These are phyloP conservation scores for Cathartes aura DNA, from an alignment of 2,113 vertebrate species.

Conservation along the genomic window DNA sequence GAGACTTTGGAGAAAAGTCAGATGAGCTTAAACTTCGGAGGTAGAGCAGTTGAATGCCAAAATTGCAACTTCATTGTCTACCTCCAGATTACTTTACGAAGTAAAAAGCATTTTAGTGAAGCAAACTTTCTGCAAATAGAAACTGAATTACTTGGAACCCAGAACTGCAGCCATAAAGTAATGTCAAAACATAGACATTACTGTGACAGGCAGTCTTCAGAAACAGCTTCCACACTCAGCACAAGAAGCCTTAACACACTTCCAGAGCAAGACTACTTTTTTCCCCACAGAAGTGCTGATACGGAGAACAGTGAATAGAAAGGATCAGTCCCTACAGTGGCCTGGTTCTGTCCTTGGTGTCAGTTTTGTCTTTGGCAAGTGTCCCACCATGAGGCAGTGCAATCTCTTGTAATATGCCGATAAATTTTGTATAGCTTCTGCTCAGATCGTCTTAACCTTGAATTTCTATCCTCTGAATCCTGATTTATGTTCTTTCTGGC, in stretches of 20 bases:
- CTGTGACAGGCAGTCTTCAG: not conserved
- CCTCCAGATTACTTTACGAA: not conserved
- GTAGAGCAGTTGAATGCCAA: not conserved
- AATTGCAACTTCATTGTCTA: not conserved
- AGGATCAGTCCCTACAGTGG: not conserved
- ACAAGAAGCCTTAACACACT: not conserved
- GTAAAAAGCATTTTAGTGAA: not conserved
- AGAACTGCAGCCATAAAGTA: not conserved
- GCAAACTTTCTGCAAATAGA: not conserved
- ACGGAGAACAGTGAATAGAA: accelerated
- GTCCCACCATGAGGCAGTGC: not conserved
- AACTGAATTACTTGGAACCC: not conserved
- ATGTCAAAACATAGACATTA: not conserved
- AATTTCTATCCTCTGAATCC: not conserved
- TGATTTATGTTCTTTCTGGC: not conserved
- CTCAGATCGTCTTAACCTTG: not conserved
- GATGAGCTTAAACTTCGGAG: not conserved
- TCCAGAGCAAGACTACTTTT: not conserved
- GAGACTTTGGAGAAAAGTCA: not conserved
- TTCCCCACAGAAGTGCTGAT: not conserved
- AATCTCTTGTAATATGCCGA: not conserved
- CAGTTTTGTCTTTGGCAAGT: not conserved
- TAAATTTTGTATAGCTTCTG: not conserved
- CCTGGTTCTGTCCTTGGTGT: not conserved
- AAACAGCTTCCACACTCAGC: not conserved